phyloP scores from a whole-genome alignment of 2,797 vertebrate species.

The Gephyroberyx darwinii region DNA sequence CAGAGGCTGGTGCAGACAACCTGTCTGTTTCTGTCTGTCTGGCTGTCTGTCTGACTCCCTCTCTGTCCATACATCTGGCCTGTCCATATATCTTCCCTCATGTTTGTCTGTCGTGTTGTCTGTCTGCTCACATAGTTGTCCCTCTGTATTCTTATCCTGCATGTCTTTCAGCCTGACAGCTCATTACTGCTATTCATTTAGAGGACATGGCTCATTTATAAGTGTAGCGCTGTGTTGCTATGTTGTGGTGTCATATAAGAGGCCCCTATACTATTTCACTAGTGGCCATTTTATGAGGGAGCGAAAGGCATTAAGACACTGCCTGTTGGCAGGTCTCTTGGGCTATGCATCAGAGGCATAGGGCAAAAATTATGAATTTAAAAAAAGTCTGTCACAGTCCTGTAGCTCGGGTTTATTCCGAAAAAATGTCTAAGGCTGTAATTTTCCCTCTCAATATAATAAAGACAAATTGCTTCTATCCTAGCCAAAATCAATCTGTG shows the following conservation, averaged over 20 bases:
- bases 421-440: too few relatives aligned
- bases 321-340: slow-evolving; percentile 23
- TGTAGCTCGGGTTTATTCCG: too few relatives aligned
- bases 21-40: slow-evolving; percentile 71
- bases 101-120: slow-evolving; percentile 24
- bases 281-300: slow-evolving; percentile 43
- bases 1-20: slow-evolving; percentile 70
- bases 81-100: slow-evolving; percentile 16
- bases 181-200: slow-evolving; percentile 58
- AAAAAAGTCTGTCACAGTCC: not conserved
- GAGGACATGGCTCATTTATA: slow-evolving; percentile 61
- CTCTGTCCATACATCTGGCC: slow-evolving; percentile 53
- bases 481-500: too few relatives aligned
- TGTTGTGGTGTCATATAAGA: slow-evolving; percentile 50
- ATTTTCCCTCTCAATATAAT: too few relatives aligned
- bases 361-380: not conserved
- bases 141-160: slow-evolving; percentile 36
- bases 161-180: slow-evolving; percentile 57
- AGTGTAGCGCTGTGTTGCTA: slow-evolving; percentile 49
- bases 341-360: slow-evolving; percentile 17
- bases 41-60: slow-evolving; percentile 46
- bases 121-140: slow-evolving; percentile 33
- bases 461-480: too few relatives aligned
- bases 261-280: slow-evolving; percentile 56
- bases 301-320: slow-evolving; percentile 33